Conservation (phyloP, 2,888 invertebrate species). For the Drosophila quinaria region DNA sequence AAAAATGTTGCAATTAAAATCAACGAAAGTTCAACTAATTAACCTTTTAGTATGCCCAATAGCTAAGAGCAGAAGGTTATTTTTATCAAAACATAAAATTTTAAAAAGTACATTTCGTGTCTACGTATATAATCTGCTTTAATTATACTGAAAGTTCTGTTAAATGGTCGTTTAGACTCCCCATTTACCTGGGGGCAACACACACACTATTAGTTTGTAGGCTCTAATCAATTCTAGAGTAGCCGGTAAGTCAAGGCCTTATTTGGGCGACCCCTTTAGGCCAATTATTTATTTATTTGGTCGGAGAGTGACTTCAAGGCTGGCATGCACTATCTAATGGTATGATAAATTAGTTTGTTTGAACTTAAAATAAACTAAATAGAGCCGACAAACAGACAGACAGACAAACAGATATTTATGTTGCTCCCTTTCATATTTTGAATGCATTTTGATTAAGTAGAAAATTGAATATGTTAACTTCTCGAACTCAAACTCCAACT, state of each 20-base stretch:
- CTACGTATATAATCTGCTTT: background rate
- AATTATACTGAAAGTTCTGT: constrained; percentile 17
- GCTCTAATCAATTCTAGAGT: constrained; percentile 53
- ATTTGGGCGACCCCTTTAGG: constrained; percentile 48
- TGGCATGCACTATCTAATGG: constrained; percentile 69
- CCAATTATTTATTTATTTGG: constrained; percentile 69
- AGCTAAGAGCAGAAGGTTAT: background rate
- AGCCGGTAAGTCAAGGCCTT: constrained; percentile 46
- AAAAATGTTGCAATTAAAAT: background rate
- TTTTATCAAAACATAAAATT: background rate
- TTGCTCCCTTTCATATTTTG: constrained; percentile 69
- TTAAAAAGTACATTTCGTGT: background rate
- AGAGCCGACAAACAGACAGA: constrained; percentile 22
- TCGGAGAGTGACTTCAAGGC: constrained; percentile 63
- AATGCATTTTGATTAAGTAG: constrained; percentile 76
- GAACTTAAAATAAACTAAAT: constrained; percentile 66
- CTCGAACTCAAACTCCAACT: constrained; percentile 45
- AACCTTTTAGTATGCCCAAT: background rate
- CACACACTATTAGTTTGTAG: background rate
- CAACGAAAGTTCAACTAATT: background rate
- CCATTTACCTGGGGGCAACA: background rate
- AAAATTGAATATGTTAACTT: constrained; percentile 73
- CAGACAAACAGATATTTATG: constrained; percentile 22
- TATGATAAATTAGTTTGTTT: constrained; percentile 76
- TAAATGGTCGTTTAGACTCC: background rate